These are phyloP conservation scores for Gymnosoma rotundatum DNA, from an alignment of 2,888 invertebrate species.

Conservation along the genomic window DNA sequence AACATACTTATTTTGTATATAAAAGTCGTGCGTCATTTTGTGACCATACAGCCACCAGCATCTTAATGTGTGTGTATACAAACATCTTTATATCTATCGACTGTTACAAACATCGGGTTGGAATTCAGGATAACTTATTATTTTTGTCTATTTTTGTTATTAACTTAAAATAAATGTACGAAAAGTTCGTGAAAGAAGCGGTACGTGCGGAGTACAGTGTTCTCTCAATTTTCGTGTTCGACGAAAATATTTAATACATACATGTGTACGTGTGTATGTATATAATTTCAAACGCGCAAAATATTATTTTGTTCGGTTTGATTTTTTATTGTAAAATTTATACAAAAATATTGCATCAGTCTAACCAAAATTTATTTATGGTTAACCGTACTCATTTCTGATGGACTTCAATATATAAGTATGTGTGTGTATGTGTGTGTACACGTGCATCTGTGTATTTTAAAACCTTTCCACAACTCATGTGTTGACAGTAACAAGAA, in stretches of 20 bases:
- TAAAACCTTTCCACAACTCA: constrained; percentile 30
- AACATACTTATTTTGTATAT: not conserved
- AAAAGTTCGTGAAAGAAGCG: no score
- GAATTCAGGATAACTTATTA: no score
- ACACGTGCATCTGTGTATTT: not conserved
- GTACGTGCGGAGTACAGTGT: no score
- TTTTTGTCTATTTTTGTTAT: no score
- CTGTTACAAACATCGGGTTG: no score
- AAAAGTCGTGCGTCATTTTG: not conserved
- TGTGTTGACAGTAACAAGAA: constrained; percentile 49
- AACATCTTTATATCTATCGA: no score
- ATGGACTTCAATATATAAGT: not conserved
- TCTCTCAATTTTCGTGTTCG: no score
- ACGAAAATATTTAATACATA: no score
- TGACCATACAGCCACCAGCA: not conserved
- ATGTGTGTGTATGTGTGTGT: not conserved
- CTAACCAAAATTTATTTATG: constrained; percentile 25
- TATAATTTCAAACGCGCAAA: not conserved
- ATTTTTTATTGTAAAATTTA: not conserved
- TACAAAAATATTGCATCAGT: constrained; percentile 50
- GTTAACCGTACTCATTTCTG: constrained; percentile 15
- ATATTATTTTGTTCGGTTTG: not conserved
- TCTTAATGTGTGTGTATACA: no score
- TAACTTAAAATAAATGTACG: no score
- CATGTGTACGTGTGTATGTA: no score